Percentiles rank a stretch among this genome's conserved stretches.
These are phyloP conservation scores for Cnemophilus loriae DNA, from an alignment of 2,113 vertebrate species.

Conservation along the genomic window DNA sequence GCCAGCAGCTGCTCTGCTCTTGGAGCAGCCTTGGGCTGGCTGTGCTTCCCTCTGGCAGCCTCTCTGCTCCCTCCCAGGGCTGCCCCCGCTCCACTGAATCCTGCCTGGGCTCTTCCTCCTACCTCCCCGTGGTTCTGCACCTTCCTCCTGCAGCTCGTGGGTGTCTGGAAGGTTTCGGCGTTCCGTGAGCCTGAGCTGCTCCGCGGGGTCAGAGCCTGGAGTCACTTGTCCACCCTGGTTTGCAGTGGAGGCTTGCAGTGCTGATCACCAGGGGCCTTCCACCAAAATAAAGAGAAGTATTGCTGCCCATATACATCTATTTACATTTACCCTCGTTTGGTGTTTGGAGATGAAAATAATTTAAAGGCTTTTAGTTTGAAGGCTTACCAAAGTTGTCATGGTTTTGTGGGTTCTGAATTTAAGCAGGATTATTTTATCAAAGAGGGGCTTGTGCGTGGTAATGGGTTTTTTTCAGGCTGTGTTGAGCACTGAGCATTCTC, in stretches of 20 bases:
- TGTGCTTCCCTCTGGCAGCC: neutral
- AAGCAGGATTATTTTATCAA: neutral
- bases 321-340: neutral
- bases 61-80: neutral
- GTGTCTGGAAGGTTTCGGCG: rapidly evolving
- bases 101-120: neutral
- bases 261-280: neutral
- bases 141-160: neutral
- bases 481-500: neutral
- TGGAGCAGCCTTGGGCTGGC: neutral
- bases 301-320: neutral
- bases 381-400: neutral
- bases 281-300: neutral
- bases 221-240: neutral
- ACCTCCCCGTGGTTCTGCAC: rapidly evolving
- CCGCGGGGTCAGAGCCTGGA: neutral
- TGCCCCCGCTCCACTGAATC: neutral
- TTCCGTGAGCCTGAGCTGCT: neutral
- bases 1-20: constrained; percentile 39
- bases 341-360: neutral
- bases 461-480: neutral
- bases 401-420: neutral
- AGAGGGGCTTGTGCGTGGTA: neutral
- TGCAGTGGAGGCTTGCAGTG: neutral
- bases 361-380: neutral